These are phyloP conservation scores for Melanaphis sacchari DNA, from an alignment of 1,140 invertebrate genomes.

Conservation along the genomic window DNA sequence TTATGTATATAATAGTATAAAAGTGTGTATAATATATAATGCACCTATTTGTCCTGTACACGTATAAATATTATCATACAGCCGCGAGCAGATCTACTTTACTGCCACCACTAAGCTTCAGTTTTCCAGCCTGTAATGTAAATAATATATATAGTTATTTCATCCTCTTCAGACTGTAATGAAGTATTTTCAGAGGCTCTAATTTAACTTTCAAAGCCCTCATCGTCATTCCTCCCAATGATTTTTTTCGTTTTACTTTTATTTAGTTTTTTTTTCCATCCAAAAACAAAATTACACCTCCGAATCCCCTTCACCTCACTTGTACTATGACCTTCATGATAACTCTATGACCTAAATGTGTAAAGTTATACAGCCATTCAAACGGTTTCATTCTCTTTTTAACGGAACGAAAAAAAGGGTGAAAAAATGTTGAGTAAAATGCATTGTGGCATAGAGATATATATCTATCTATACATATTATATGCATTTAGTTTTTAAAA, in stretches of 20 bases:
- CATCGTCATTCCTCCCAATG: not conserved
- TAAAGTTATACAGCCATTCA: not conserved
- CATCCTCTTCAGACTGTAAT: not conserved
- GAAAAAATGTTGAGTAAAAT: not conserved
- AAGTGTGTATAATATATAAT: too few species aligned
- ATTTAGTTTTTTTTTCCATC: not conserved
- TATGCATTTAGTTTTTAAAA: not conserved
- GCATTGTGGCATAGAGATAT: not conserved
- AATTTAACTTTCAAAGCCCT: not conserved
- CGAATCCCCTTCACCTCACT: not conserved
- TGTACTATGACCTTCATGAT: not conserved
- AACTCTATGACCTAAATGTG: conserved; percentile 1
- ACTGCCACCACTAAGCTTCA: too few species aligned
- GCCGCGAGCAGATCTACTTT: not conserved
- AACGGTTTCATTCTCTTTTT: not conserved
- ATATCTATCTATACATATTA: not conserved
- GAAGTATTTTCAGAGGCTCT: not conserved
- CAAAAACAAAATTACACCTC: not conserved
- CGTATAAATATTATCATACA: not conserved
- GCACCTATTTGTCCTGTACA: too few species aligned
- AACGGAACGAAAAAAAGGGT: not conserved
- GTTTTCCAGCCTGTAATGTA: not conserved
- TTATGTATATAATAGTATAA: too few species aligned
- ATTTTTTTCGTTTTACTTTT: not conserved
- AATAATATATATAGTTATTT: not conserved